These are phyloP conservation scores for Platygyra sinensis DNA, from an alignment of 64 coral and sea anemone genomes.

Conservation along the genomic window DNA sequence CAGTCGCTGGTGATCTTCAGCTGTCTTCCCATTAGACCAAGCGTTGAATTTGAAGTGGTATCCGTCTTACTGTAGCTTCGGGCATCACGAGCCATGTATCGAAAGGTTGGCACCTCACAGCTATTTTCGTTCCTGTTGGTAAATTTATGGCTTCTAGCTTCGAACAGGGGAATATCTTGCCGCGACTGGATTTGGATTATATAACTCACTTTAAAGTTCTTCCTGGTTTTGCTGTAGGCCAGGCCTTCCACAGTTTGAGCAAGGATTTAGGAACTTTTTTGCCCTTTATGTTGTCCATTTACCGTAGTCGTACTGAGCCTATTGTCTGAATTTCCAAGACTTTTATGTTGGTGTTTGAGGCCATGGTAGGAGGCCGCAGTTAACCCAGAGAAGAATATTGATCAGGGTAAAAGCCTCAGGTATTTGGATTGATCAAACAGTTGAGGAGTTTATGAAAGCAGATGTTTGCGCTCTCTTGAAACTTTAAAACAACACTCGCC, in stretches of 20 bases:
- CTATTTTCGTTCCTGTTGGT: not conserved
- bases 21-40: not conserved
- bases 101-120: not conserved
- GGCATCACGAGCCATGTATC: not conserved
- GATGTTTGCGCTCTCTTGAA: conserved; percentile 26
- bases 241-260: not conserved
- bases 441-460: conserved; percentile 16
- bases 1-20: conserved; percentile 7
- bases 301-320: conserved; percentile 21
- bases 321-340: conserved; percentile 9
- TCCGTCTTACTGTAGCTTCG: not conserved
- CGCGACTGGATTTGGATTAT: not conserved
- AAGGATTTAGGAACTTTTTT: not conserved
- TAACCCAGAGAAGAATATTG: not conserved
- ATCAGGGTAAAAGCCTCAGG: conserved; percentile 1
- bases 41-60: not conserved
- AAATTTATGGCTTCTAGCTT: not conserved
- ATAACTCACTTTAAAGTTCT: not conserved
- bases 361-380: conserved; percentile 23
- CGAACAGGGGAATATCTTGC: not conserved
- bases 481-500: not conserved
- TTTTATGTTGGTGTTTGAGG: conserved; percentile 6
- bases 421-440: conserved; percentile 21
- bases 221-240: conserved; percentile 27
- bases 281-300: conserved; percentile 28